phyloP scores from a whole-genome alignment of 2,888 invertebrate genomes.

The Augiades crinisus region DNA sequence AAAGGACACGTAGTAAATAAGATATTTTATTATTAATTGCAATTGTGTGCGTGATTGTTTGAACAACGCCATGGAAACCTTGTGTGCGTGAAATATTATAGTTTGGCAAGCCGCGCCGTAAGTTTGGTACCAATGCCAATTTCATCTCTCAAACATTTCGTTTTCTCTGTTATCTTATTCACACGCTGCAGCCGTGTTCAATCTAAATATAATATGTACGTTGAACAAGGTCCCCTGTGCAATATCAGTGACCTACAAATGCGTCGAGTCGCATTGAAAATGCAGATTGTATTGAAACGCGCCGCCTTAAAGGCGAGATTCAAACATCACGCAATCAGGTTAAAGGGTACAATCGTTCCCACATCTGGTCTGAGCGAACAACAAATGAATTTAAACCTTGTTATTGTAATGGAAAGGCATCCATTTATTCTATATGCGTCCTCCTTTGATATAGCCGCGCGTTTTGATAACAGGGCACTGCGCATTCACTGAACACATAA shows the following conservation, averaged over 20 bases:
- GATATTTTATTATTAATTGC: no score
- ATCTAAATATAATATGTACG: constrained; percentile 39
- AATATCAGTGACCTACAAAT: constrained; percentile 68
- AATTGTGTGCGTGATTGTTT: no score
- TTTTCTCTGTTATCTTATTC: constrained; percentile 33
- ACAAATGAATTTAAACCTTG: constrained; percentile 55
- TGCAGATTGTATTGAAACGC: constrained; percentile 51
- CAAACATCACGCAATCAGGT: constrained; percentile 49
- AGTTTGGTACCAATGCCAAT: neutral
- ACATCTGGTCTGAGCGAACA: constrained; percentile 47
- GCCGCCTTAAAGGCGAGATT: constrained; percentile 52
- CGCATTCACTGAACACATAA: constrained; percentile 46
- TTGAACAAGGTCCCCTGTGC: constrained; percentile 64
- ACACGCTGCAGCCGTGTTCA: constrained; percentile 48
- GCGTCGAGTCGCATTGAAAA: constrained; percentile 32
- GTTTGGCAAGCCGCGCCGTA: neutral
- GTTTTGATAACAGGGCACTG: constrained; percentile 55
- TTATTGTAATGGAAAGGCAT: constrained; percentile 45
- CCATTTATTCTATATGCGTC: constrained; percentile 45
- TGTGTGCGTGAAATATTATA: neutral
- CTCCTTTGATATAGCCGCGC: constrained; percentile 65
- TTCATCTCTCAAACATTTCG: constrained; percentile 7
- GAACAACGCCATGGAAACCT: neutral
- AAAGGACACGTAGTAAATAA: no score
- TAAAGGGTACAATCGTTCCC: constrained; percentile 60